These are phyloP conservation scores for Larimichthys polyactis DNA, from an alignment of 2,113 vertebrate genomes.

Conservation along the genomic window DNA sequence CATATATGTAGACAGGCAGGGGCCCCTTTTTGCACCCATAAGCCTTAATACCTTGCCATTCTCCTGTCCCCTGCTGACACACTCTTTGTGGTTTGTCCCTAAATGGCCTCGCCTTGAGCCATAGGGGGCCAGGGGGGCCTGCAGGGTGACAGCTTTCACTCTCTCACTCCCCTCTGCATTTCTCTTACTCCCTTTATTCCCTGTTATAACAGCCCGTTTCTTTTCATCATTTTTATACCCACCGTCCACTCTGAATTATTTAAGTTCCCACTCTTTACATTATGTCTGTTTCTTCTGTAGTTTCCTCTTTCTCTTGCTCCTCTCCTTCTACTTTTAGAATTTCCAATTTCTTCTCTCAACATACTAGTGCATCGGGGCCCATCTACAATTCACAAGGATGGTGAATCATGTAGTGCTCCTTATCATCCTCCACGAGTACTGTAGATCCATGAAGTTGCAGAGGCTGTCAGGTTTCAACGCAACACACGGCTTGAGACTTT, in stretches of 20 bases:
- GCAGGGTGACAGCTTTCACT: constrained; percentile 26
- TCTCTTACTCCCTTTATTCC: background rate
- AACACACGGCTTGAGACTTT: constrained; percentile 44
- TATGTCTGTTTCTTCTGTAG: background rate
- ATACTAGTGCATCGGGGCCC: background rate
- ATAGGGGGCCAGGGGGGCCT: background rate
- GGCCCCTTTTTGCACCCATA: constrained; percentile 22
- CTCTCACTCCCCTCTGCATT: background rate
- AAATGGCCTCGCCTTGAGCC: constrained; percentile 35
- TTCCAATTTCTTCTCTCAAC: background rate
- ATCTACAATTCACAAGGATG: constrained; percentile 1
- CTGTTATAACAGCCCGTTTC: background rate
- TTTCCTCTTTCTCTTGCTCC: background rate
- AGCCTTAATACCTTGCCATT: constrained; percentile 38
- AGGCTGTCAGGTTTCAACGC: constrained; percentile 27
- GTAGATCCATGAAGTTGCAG: constrained; percentile 25
- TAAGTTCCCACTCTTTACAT: constrained; percentile 24
- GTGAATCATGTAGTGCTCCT: constrained; percentile 26
- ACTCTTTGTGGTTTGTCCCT: constrained; percentile 34
- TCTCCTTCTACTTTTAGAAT: background rate
- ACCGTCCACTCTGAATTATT: constrained; percentile 38
- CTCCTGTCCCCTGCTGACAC: constrained; percentile 35
- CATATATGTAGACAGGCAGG: background rate
- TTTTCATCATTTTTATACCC: constrained; percentile 6
- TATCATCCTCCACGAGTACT: constrained; percentile 25